Evolutionary conservation across 2,113 vertebrate species (phyloP), one percentile per base, ranked within the genome.

Genomic region (Onychostruthus taczanowskii): DNA sequence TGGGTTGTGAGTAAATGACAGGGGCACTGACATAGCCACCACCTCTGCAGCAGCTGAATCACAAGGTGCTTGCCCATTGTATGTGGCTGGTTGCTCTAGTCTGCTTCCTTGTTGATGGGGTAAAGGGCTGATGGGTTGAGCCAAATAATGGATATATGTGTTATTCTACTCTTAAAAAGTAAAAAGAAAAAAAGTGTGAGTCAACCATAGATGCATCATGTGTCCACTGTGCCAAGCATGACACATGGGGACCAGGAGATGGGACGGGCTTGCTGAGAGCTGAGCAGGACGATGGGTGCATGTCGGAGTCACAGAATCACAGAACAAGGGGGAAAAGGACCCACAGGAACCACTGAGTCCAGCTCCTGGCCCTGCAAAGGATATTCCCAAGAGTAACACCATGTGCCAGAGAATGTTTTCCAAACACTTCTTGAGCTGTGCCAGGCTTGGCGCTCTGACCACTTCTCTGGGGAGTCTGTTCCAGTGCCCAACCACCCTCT

Each of bases 21-120:
- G 6, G 19, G 46, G 5, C 26, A 8, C 19, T 52, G 52, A 13
- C n/a, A 4, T 0, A 6, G 64, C 12, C 14, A 9, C 56, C 0
- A 2, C 41, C 19, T 41, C 0, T 2, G 39, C 64, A 35, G 58
- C 59, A n/a, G 49, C 55, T 56, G n/a, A 37, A 3, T 27, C 30
- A 0, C 1, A 3, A 27, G 31, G 59, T 6, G 26, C 31, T 64
- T 41, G 11, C 24, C 31, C 14, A 0, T 2, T 9, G 22, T 5
- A 2, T 1, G 16, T 30, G 46, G 22, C n/a, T 33, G 2, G 9
- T 24, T 72, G 67, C 43, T 33, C 62, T 4, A 16, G 28, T 41
- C 64, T 77, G n/a, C 35, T 10, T 21, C 20, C 53, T 46, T 74
- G 5, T 0, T 44, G 58, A 5, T 5, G 26, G 4, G 53, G 20